These are phyloP conservation scores for Euura saliciscinereae DNA, from an alignment of 1,140 invertebrate species.

Conservation along the genomic window DNA sequence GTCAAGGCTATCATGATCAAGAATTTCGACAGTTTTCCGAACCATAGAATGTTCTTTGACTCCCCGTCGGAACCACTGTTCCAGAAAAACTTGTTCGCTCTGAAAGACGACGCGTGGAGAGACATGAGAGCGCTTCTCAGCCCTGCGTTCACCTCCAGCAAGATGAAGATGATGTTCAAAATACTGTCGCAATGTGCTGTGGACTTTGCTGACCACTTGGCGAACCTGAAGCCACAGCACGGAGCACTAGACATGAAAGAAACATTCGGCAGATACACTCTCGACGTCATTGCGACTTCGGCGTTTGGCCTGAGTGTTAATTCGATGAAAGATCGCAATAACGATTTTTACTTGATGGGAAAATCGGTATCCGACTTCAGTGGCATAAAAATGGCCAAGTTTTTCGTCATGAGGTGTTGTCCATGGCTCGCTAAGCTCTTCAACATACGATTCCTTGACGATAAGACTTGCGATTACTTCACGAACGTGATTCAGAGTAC, in stretches of 20 bases:
- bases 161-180: constrained; percentile 62
- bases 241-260: constrained; percentile 56
- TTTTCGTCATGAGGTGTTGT: constrained; percentile 20
- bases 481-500: constrained; percentile 50
- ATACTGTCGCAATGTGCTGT: constrained; percentile 53
- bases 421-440: constrained; percentile 32
- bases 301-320: constrained; percentile 58
- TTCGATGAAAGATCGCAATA: constrained; percentile 50
- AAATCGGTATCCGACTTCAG: constrained; percentile 44
- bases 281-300: constrained; percentile 58
- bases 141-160: constrained; percentile 65
- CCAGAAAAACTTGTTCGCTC: constrained; percentile 56
- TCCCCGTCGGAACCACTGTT: constrained; percentile 59
- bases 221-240: constrained; percentile 24
- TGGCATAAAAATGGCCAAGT: constrained; percentile 20
- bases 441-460: constrained; percentile 22
- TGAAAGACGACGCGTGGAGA: constrained; percentile 62
- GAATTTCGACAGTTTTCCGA: constrained; percentile 69
- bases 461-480: constrained; percentile 37
- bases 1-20: constrained; percentile 66
- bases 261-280: constrained; percentile 48
- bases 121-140: constrained; percentile 64
- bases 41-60: constrained; percentile 56
- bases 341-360: constrained; percentile 55
- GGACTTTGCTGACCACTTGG: constrained; percentile 26